Percentiles rank a stretch among this genome's conserved stretches.
Conservation (phyloP, 1,140 invertebrate species). For the Caenorhabditis inopinata region DNA sequence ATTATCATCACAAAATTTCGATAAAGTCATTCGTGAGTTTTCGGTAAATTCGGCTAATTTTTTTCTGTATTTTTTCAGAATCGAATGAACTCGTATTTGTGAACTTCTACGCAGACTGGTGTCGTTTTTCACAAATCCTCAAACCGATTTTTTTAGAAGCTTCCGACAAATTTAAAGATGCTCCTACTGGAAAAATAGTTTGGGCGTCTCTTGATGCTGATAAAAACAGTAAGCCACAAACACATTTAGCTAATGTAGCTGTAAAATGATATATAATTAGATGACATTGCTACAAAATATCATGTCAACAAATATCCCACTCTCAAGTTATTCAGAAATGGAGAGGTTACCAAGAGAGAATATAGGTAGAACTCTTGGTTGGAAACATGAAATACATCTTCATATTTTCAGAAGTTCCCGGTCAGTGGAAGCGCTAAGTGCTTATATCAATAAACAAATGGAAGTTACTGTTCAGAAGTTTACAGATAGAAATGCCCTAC, state of each 20-base stretch:
- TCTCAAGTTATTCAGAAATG: conserved; percentile 90
- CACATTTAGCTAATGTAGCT: background rate
- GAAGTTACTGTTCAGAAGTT: conserved; percentile 69
- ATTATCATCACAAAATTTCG: conserved; percentile 18
- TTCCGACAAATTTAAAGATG: conserved; percentile 74
- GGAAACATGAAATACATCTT: no score
- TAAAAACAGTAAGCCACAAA: conserved; percentile 75
- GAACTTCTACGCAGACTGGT: conserved; percentile 95
- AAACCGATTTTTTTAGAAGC: conserved; percentile 92
- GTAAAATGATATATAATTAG: conserved; percentile 67
- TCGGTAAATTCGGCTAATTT: background rate
- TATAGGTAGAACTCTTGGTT: no score
- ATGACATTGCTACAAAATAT: conserved; percentile 80
- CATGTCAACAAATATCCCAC: conserved; percentile 98
- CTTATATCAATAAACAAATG: conserved; percentile 83
- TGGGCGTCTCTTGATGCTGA: conserved; percentile 97
- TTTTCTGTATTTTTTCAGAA: conserved; percentile 51
- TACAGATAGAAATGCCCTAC: conserved; percentile 51
- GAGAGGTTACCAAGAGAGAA: conserved; percentile 87
- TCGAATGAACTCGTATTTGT: conserved; percentile 82
- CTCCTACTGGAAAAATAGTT: conserved; percentile 78
- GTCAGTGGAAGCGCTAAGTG: conserved; percentile 80
- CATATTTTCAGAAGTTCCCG: conserved; percentile 69
- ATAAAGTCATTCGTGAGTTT: background rate
- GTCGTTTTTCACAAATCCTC: conserved; percentile 83